A percentile compares a stretch with the other conserved stretches of the same genome.
Conservation (phyloP, 2,888 invertebrate species). For the Sthenelais limicola region DNA sequence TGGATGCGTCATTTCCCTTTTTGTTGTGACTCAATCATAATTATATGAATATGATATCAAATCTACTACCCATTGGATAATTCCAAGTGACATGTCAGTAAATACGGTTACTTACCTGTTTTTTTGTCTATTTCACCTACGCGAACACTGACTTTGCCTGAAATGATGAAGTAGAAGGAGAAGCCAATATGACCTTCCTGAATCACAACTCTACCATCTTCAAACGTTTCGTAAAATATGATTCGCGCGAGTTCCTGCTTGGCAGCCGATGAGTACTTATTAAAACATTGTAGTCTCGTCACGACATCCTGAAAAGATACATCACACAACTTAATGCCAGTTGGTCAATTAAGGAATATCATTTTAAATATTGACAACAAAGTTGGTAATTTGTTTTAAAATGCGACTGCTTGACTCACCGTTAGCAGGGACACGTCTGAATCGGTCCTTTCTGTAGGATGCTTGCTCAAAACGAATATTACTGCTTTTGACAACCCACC, state of each 20-base stretch:
- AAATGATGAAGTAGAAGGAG: slow-evolving; percentile 61
- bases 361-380: no score
- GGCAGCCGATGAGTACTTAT: slow-evolving; percentile 54
- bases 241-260: slow-evolving; percentile 56
- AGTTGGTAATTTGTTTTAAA: no score
- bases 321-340: no score
- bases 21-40: no score
- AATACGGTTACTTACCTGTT: slow-evolving; percentile 46
- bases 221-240: slow-evolving; percentile 57
- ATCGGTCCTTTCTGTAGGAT: slow-evolving; percentile 51
- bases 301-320: slow-evolving; percentile 55
- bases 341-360: no score
- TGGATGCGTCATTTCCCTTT: no score
- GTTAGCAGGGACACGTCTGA: slow-evolving; percentile 53
- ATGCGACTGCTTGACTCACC: slow-evolving; percentile 45
- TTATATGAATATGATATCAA: no score
- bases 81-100: neutral
- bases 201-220: slow-evolving; percentile 58
- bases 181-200: slow-evolving; percentile 59
- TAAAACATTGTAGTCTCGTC: slow-evolving; percentile 56
- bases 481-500: slow-evolving; percentile 47
- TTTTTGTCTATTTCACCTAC: slow-evolving; percentile 50
- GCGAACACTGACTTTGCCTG: slow-evolving; percentile 55
- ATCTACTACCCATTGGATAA: neutral
- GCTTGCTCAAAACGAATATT: slow-evolving; percentile 53